Base-by-base conservation (phyloP, 2,888 invertebrate genomes). In the Oegoconia quadripuncta region DNA sequence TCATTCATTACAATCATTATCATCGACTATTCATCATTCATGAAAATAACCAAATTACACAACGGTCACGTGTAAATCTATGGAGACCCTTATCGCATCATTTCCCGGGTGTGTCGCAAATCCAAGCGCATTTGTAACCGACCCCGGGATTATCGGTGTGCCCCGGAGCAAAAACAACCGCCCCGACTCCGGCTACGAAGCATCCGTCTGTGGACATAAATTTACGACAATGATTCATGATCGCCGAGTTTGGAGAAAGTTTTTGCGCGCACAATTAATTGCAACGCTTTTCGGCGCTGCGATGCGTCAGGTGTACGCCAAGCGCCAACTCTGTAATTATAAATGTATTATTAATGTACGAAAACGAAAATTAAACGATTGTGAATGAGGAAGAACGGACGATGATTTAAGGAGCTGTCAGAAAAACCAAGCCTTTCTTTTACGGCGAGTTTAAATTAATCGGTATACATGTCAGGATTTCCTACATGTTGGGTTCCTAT, bases 151-250 rank as follows among this genome's bases (percentile, higher is more conserved):
- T 74, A 72, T 73, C 72, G 65, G 66, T 54, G 56, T 56, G 70
- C 76, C 80, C 65, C 65, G 56, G 62, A 72, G 77, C 78, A 77
- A 79, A 77, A 81, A 79, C 76, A 65, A 59, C 64, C 55, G 58
- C 62, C 60, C 18, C 20, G 17, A 13, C 13, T 22, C 20, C 32
- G n/a, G n/a, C n/a, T 20, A 15, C 36, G 37, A 34, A 18, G 57
- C 67, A 69, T 61, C 67, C 71, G 52, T 43, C 54, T 57, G 63
- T 68, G 65, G 60, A 74, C 74, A 79, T 84, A 84, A 83, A 84
- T 84, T 81, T 69, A 62, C 68, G 62, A 64, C 79, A 81, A 84
- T 87, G 86, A 87, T 86, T 86, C 86, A 87, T 80, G 81, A 74
- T 73, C 55, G 66, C 68, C 52, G 58, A 52, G 51, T 59, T 41